Percentiles rank a stretch among this genome's conserved stretches.
These are phyloP conservation scores for Harpalus rubripes DNA, from an alignment of 2,888 invertebrate genomes.

Conservation along the genomic window DNA sequence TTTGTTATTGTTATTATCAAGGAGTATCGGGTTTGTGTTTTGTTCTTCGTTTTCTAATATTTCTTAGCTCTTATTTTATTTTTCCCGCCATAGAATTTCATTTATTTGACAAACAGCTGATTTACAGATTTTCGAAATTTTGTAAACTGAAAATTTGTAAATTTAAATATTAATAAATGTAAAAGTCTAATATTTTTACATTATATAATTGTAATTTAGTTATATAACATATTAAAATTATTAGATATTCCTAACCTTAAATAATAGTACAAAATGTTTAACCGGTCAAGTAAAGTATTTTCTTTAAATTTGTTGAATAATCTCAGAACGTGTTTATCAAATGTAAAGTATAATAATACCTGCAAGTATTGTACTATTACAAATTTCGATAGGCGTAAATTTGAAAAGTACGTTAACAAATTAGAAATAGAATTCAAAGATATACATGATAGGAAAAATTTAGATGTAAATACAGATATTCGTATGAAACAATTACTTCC, in stretches of 20 bases:
- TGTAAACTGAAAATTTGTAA: too few species aligned
- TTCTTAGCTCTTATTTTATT: too few species aligned
- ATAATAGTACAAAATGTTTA: constrained; percentile 21
- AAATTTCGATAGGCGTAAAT: constrained; percentile 68
- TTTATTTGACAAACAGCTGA: too few species aligned
- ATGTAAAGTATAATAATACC: not conserved
- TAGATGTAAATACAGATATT: constrained; percentile 61
- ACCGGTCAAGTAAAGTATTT: constrained; percentile 40
- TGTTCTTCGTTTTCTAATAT: too few species aligned
- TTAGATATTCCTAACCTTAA: constrained; percentile 23
- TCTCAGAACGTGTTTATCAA: not conserved
- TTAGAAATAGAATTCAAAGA: constrained; percentile 73
- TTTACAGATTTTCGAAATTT: too few species aligned
- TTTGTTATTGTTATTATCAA: too few species aligned
- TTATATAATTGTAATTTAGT: not conserved
- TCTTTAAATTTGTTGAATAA: constrained; percentile 21
- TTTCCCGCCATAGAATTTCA: too few species aligned
- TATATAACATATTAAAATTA: not conserved
- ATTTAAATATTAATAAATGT: too few species aligned
- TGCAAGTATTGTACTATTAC: constrained; percentile 7
- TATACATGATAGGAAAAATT: constrained; percentile 63
- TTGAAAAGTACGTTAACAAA: constrained; percentile 74
- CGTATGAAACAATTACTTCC: constrained; percentile 78
- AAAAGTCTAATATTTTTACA: too few species aligned
- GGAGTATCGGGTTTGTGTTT: too few species aligned